Conservation (phyloP, 2,888 invertebrate species). For the Dorcus hopei region DNA sequence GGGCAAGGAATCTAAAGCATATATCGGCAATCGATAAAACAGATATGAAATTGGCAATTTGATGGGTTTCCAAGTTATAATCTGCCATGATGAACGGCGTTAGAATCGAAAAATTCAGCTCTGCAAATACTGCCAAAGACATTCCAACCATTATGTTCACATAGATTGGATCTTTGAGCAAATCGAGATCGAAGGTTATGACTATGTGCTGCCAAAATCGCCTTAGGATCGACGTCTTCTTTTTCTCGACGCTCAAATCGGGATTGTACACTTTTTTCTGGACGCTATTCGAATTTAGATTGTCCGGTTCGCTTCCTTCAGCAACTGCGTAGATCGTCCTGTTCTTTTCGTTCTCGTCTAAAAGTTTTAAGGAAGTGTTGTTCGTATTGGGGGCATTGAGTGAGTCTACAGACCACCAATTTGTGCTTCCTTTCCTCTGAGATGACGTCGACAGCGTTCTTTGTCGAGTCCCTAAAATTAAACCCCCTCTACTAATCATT, state of each 20-base stretch:
- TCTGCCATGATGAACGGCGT: constrained; percentile 66
- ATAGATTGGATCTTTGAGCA: constrained; percentile 65
- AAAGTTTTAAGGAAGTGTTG: constrained; percentile 56
- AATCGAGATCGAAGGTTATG: constrained; percentile 61
- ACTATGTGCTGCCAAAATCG: constrained; percentile 45
- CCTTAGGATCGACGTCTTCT: constrained; percentile 43
- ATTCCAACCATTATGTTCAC: constrained; percentile 66
- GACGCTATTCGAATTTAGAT: not conserved
- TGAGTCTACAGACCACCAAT: constrained; percentile 54
- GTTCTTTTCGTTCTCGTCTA: constrained; percentile 6
- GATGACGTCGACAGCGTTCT: no score
- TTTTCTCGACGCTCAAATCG: constrained; percentile 26
- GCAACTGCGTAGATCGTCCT: constrained; percentile 5
- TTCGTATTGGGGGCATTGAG: constrained; percentile 57
- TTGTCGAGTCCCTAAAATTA: no score
- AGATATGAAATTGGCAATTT: constrained; percentile 64
- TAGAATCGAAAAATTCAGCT: constrained; percentile 65
- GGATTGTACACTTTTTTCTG: constrained; percentile 21
- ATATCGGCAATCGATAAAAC: constrained; percentile 56
- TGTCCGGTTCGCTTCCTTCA: constrained; percentile 1
- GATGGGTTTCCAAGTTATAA: constrained; percentile 55
- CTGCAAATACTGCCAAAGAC: constrained; percentile 65
- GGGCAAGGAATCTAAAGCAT: constrained; percentile 60
- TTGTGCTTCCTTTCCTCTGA: constrained; percentile 37
- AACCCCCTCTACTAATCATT: no score